A percentile compares a stretch with the other conserved stretches of the same genome.
These are phyloP conservation scores for Anguilla megastoma DNA, from an alignment of 2,797 vertebrate species.

Conservation along the genomic window DNA sequence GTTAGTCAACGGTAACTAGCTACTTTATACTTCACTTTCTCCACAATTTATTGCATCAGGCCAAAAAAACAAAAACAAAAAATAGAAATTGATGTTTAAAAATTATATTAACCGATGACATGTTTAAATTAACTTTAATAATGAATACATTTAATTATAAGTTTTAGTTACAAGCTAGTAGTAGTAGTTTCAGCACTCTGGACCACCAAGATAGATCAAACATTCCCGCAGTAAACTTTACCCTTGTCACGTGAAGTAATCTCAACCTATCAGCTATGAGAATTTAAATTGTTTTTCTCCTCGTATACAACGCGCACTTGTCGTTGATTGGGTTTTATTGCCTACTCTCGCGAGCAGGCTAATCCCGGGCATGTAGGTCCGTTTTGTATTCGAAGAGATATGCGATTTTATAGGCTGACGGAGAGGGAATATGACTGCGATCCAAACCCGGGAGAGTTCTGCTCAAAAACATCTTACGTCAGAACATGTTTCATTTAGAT, in stretches of 20 bases:
- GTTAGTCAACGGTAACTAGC: not conserved
- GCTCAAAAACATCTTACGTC: not conserved
- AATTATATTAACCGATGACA: not conserved
- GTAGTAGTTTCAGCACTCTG: constrained; percentile 39
- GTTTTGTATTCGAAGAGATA: not conserved
- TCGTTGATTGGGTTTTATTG: not conserved
- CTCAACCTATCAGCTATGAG: constrained; percentile 25
- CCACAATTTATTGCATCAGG: not conserved
- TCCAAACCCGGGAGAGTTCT: not conserved
- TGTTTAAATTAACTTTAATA: not conserved
- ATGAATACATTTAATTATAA: not conserved
- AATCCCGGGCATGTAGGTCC: not conserved
- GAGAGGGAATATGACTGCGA: not conserved
- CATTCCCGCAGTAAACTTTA: constrained; percentile 62
- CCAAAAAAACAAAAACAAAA: not conserved
- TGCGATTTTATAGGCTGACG: not conserved
- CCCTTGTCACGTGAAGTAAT: constrained; percentile 24
- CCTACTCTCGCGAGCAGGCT: not conserved
- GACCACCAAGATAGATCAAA: constrained; percentile 72
- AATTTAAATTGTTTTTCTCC: not conserved
- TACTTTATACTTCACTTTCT: not conserved
- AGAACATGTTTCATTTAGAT: not conserved
- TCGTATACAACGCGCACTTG: not conserved
- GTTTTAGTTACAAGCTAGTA: constrained; percentile 12
- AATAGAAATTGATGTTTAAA: not conserved